Base-by-base conservation (phyloP, 2,888 invertebrate genomes). In the Euzophera pinguis region DNA sequence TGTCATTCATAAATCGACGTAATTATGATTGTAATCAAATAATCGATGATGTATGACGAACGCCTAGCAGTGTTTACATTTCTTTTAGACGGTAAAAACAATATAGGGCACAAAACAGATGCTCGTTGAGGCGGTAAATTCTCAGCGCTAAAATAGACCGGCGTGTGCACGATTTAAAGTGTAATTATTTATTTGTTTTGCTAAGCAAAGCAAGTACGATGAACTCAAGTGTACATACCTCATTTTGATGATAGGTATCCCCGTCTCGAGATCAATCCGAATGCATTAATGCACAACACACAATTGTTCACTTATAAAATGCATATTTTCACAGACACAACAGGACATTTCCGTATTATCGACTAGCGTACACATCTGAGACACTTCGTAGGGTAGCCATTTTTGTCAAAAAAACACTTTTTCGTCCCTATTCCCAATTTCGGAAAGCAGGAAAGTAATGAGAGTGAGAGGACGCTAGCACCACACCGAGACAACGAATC, bases 131-230 rank as follows among this genome's bases (percentile, higher is more conserved):
- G 66, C 70, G 72, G 65, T 78, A 80, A 81, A 85, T 81, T 73
- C 59, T 51, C 52, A 56, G 68, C 73, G 69, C 78, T 75, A 75
- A 84, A 83, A 83, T 85, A 88, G 81, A 78, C 72, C 72, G 67
- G 78, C 73, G 77, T 76, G 73, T 79, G 73, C 67, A 74, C 71
- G 64, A 69, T 73, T 59, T 65, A 69, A 65, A 59, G 58, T 65
- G 66, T 78, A 79, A 84, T 82, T 85, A 87, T 86, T 87, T 86
- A 87, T 87, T 87, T 85, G 84, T 89, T 87, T 88, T 88, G 81
- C 75, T 82, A 78, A 80, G 71, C 69, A 85, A 85, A 85, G 81
- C 78, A 80, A 75, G 59, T 75, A 71, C 82, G 83, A 84, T 84
- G 81, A 84, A 84, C 81, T 75, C 79, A 64, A 51, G 42, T 42